Conservation (phyloP, 2,113 vertebrate genomes). For the Oophaga pumilio region DNA sequence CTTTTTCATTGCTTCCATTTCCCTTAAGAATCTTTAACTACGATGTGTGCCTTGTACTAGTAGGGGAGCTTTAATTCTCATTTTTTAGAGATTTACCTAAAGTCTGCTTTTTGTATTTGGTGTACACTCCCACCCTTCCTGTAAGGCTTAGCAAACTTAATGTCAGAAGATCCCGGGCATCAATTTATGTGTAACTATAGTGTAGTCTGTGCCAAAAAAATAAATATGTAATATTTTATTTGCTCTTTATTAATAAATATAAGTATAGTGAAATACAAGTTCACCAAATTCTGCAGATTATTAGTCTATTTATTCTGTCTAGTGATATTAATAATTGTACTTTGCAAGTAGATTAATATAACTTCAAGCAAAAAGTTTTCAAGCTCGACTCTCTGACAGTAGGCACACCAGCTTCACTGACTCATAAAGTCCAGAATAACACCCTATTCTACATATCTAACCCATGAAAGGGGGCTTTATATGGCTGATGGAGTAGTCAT, state of each 20-base stretch:
- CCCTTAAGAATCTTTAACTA: slow-evolving; percentile 25
- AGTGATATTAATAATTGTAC: neutral
- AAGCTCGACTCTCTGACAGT: neutral
- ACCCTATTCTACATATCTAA: neutral
- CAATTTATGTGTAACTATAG: slow-evolving; percentile 12
- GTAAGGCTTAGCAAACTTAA: slow-evolving; percentile 30
- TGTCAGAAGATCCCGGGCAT: slow-evolving; percentile 2
- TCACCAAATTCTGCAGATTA: neutral
- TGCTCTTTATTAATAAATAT: neutral
- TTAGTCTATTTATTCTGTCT: neutral
- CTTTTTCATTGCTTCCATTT: slow-evolving; percentile 11
- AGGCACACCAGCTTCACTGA: neutral
- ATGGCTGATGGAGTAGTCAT: neutral
- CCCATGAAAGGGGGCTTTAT: no score
- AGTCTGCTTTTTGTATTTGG: slow-evolving; percentile 48
- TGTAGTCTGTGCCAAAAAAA: neutral
- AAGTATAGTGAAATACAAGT: neutral
- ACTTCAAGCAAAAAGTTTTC: neutral
- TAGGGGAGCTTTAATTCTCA: slow-evolving; percentile 37
- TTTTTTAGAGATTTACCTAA: slow-evolving; percentile 39
- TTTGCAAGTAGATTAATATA: neutral
- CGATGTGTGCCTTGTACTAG: slow-evolving; percentile 14
- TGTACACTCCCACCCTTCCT: slow-evolving; percentile 40
- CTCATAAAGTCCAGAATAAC: neutral
- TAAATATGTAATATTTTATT: neutral